Evolutionary conservation across 2,888 invertebrate genomes (phyloP), one percentile per base, ranked within the genome.

Genomic region (Linnaemya tessellans): DNA sequence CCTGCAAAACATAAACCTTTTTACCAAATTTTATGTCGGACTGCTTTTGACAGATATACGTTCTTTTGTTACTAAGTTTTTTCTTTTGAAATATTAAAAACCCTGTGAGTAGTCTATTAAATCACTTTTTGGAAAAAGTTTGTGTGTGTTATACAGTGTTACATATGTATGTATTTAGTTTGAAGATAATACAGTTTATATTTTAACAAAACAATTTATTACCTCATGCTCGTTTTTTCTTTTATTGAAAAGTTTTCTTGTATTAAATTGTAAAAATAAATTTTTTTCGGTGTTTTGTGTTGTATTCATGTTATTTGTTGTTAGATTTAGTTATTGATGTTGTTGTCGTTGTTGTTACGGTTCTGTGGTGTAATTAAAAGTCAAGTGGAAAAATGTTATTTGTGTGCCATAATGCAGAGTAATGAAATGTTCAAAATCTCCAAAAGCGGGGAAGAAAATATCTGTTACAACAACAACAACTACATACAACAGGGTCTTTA

Each of bases 331-430:
- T 1, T 10, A 20, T 30, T 49, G n/a, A 7, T 51, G 3, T 15
- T 35, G 30, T 11, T 65, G 75, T 43, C 65, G 35, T 43, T 65
- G 65, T n/a, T 38, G 10, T 68, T 20, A 30, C 7, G 11, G n/a
- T 18, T 30, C 41, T 30, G 0, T 25, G 64, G n/a, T 13, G 78
- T 87, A 87, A 85, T 87, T 87, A 87, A 87, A 87, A 84, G 78
- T 84, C 84, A 83, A 84, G 83, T 84, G 71, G 84, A 90, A 90
- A 90, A 90, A 90, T 89, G 88, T n/a, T 89, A 89, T 90, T 90
- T 90, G 88, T 87, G 88, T 87, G 89, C 88, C 49, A 43, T 30
- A 30, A 41, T 60, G 35, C 46, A 38, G 41, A 35, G 68, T 68
- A 68, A 81, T 68, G 58, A 67, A 58, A 73, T 60, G 46, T 58